Percentiles rank a stretch among this genome's conserved stretches.
phyloP scores from a whole-genome alignment of 2,888 invertebrate species.

The Enoplolaimus lenunculus region DNA sequence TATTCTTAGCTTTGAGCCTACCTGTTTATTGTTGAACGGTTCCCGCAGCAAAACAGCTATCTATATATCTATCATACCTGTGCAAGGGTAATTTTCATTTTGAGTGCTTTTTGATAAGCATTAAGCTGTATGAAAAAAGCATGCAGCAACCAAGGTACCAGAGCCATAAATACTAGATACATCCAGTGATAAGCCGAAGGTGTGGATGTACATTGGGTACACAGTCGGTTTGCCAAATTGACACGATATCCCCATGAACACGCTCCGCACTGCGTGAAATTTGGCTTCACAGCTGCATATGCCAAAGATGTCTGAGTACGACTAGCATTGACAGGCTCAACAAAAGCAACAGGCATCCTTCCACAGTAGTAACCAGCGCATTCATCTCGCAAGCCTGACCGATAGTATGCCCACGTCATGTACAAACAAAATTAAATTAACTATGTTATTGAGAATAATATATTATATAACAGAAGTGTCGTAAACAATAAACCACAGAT shows the following conservation, averaged over 20 bases:
- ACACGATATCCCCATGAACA: slow-evolving; percentile 13
- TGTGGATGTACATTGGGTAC: slow-evolving; percentile 58
- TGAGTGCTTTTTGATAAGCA: slow-evolving; percentile 15
- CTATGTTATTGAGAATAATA: too few relatives aligned
- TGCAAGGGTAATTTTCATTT: background rate
- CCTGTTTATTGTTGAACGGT: too few relatives aligned
- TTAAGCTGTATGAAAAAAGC: slow-evolving; percentile 69
- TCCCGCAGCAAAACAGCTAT: too few relatives aligned
- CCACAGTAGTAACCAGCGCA: slow-evolving; percentile 15
- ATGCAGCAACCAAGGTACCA: slow-evolving; percentile 70
- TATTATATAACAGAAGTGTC: too few relatives aligned
- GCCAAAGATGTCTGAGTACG: background rate
- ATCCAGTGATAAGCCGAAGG: slow-evolving; percentile 73
- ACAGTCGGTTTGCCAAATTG: slow-evolving; percentile 39
- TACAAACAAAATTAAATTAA: too few relatives aligned
- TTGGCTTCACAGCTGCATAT: background rate
- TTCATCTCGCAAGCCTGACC: background rate
- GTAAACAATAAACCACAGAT: too few relatives aligned
- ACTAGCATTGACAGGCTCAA: background rate
- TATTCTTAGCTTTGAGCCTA: too few relatives aligned
- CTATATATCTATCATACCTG: too few relatives aligned
- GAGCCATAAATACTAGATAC: slow-evolving; percentile 70
- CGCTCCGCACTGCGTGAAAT: background rate
- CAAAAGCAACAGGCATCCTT: background rate
- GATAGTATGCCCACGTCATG: background rate